A percentile compares a stretch with the other conserved stretches of the same genome.
These are phyloP conservation scores for Gastrophryne carolinensis DNA, from an alignment of 2,797 vertebrate species.

Conservation along the genomic window DNA sequence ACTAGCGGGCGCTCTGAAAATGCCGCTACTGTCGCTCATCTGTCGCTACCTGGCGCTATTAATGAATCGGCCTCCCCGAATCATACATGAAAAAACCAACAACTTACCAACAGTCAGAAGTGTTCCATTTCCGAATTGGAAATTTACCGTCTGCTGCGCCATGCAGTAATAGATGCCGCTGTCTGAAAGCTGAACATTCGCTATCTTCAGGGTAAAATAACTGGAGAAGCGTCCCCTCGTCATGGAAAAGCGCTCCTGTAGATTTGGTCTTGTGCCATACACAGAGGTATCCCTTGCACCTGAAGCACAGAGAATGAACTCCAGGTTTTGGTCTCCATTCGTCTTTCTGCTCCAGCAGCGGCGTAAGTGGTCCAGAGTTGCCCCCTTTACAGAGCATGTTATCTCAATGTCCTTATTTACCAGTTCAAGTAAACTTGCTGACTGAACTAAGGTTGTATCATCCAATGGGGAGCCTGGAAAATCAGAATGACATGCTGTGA, in stretches of 20 bases:
- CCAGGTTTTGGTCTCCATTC: fast-evolving
- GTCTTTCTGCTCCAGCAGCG: slow-evolving; percentile 64
- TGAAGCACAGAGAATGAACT: slow-evolving; percentile 57
- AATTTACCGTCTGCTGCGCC: neutral
- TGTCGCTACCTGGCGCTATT: too few relatives aligned
- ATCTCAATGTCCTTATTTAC: slow-evolving; percentile 7
- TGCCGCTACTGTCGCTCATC: too few relatives aligned
- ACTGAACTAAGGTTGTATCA: neutral
- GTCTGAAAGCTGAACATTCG: slow-evolving; percentile 53
- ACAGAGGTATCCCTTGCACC: fast-evolving
- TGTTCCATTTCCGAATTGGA: slow-evolving; percentile 24
- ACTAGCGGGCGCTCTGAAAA: too few relatives aligned
- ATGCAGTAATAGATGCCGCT: slow-evolving; percentile 64
- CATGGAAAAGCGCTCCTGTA: slow-evolving; percentile 12
- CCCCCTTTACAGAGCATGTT: slow-evolving; percentile 57
- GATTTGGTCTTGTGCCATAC: fast-evolving
- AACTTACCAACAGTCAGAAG: slow-evolving; percentile 23
- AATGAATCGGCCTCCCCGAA: too few relatives aligned
- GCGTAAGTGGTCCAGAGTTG: slow-evolving; percentile 23
- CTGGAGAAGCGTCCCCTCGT: fast-evolving
- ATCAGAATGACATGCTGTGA: too few relatives aligned
- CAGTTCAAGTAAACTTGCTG: slow-evolving; percentile 46
- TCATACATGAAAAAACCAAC: too few relatives aligned
- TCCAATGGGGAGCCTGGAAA: too few relatives aligned
- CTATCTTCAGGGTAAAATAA: slow-evolving; percentile 59